phyloP scores from a whole-genome alignment of 2,888 invertebrate species.

The Acanthosepion esculentum region DNA sequence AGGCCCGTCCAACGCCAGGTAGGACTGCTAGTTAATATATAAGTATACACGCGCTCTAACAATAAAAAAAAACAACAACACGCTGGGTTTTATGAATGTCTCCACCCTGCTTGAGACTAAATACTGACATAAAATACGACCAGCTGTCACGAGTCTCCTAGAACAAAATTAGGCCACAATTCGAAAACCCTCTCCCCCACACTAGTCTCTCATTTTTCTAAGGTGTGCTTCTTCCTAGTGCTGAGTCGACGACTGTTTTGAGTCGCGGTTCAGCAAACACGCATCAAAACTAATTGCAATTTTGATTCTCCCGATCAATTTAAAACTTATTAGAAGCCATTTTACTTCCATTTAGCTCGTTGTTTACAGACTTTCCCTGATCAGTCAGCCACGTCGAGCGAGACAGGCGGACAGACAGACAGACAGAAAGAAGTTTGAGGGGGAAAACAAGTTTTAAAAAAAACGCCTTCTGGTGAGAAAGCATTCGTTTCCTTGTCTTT shows the following conservation, averaged over 20 bases:
- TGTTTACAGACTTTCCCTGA: background rate
- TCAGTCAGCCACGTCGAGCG: background rate
- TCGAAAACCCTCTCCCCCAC: background rate
- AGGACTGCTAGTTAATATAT: background rate
- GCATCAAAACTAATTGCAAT: background rate
- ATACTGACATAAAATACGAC: background rate
- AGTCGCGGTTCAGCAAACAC: constrained; percentile 33
- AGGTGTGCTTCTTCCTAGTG: too few species aligned
- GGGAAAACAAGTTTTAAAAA: too few species aligned
- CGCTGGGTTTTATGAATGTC: background rate
- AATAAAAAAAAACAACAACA: background rate
- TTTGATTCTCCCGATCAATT: constrained; percentile 15
- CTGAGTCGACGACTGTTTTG: background rate
- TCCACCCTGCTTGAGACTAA: background rate
- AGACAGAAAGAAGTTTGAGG: background rate
- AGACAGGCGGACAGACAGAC: background rate
- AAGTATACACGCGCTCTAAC: background rate
- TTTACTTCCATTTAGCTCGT: constrained; percentile 1
- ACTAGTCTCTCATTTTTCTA: background rate
- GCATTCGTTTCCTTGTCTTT: too few species aligned
- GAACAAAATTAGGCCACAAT: background rate
- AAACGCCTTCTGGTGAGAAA: too few species aligned
- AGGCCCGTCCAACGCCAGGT: too few species aligned
- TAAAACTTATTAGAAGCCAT: background rate
- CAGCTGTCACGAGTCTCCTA: background rate